phyloP scores from a whole-genome alignment of 2,113 vertebrate genomes.

The Lates calcarifer region DNA sequence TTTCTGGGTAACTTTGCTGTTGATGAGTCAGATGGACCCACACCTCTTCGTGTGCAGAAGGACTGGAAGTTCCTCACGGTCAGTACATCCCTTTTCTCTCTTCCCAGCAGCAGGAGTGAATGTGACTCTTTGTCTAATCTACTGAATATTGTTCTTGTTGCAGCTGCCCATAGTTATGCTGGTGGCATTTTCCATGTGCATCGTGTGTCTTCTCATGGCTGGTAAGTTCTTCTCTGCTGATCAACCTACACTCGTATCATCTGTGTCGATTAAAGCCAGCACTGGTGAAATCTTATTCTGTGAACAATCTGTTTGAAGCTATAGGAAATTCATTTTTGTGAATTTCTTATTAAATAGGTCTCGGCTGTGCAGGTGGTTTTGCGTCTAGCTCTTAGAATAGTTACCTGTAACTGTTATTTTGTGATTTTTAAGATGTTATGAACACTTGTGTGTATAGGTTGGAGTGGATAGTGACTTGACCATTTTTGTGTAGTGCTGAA shows the following conservation, averaged over 20 bases:
- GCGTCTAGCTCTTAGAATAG: background rate
- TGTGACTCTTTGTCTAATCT: background rate
- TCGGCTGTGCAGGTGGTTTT: background rate
- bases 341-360: background rate
- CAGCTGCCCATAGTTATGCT: constrained; percentile 98
- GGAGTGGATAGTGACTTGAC: background rate
- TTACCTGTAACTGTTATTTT: too few relatives aligned
- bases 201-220: constrained; percentile 96
- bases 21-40: constrained; percentile 91
- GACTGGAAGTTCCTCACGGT: constrained; percentile 98
- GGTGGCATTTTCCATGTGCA: constrained; percentile 98
- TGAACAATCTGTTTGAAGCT: background rate
- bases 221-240: constrained; percentile 85
- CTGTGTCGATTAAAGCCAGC: background rate
- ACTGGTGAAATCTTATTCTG: background rate
- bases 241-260: background rate
- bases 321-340: background rate
- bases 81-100: constrained; percentile 20
- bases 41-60: constrained; percentile 91
- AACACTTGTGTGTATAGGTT: background rate
- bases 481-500: background rate
- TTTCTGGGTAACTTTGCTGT: constrained; percentile 98
- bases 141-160: constrained; percentile 43
- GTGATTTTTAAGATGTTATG: background rate
- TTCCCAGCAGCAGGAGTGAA: background rate